Percentiles rank a stretch among this genome's conserved stretches.
Evolutionary conservation across 2,888 invertebrate species (phyloP).

Genomic region (Hoplodrina ambigua): DNA sequence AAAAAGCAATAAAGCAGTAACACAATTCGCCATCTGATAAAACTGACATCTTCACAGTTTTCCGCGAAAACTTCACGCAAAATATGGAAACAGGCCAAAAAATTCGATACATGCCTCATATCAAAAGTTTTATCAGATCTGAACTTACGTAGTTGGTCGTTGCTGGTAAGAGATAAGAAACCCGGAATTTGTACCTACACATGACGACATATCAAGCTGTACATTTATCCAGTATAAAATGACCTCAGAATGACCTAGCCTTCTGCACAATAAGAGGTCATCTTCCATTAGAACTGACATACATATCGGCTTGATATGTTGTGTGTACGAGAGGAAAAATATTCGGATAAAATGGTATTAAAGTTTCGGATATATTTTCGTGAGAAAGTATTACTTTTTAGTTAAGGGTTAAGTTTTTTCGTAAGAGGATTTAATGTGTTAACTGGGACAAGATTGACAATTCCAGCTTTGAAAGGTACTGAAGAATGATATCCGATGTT

Average conservation of each 20-base stretch:
- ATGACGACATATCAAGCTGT: background rate
- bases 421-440: constrained; percentile 9
- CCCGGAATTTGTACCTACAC: background rate
- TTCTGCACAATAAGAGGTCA: background rate
- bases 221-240: background rate
- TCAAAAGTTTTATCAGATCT: constrained; percentile 44
- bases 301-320: no score
- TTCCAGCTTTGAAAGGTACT: background rate
- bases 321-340: constrained; percentile 12
- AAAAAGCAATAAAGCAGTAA: constrained; percentile 1
- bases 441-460: background rate
- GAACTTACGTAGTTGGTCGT: constrained; percentile 26
- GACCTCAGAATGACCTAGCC: background rate
- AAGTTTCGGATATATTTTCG: constrained; percentile 10
- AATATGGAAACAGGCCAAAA: constrained; percentile 38
- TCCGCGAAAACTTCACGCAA: constrained; percentile 16
- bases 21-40: background rate
- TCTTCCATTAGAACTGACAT: background rate
- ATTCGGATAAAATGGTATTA: constrained; percentile 13
- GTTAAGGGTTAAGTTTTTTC: background rate
- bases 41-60: constrained; percentile 15
- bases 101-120: constrained; percentile 24
- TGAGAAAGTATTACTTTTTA: constrained; percentile 11
- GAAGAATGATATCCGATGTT: background rate
- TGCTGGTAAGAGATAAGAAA: constrained; percentile 23